Base-by-base conservation (phyloP, 2,888 invertebrate species). In the Pollenia labialis region DNA sequence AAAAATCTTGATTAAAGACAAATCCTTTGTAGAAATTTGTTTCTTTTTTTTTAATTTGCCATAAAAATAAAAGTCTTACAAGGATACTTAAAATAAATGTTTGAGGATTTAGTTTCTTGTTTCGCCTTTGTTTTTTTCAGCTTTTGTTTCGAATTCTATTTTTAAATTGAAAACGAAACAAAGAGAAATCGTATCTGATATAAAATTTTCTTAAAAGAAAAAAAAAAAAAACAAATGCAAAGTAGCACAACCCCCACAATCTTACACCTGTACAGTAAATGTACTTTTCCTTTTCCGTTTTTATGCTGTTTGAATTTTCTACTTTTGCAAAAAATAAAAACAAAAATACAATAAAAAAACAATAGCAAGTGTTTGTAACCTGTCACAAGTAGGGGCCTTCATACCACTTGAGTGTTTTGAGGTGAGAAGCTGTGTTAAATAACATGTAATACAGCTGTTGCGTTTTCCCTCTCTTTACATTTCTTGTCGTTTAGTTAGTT, bases 131-230 rank as follows among this genome's bases (percentile, higher is more conserved):
- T 48, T 56, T 18, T 42, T 50, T 0, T 32, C 32, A 32, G 50
- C 50, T 52, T 62, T 60, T 80, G 11, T 64, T 54, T 62, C 18
- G 18, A 62, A 62, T 62, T 75, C 62, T 75, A 75, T 75, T 75
- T 76, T 66, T 18, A 54, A 66, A 23, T n/a, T n/a, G 1, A 62
- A 50, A 62, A 56, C 12, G 14, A 50, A 42, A 18, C 18, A 75
- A 52, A 50, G 3, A 48, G 12, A 48, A 60, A 10, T 10, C 42
- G 18, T 7, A n/a, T 48, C 60, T 32, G 7, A 74, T n/a, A 60
- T 32, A 18, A 44, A n/a, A 14, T 42, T 75, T 75, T 62, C 9
- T 18, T 16, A 23, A 56, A 56, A 56, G 11, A 46, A 6, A 23
- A 54, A n/a, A 46, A 58, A 4, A 4, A 32, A 58, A 62, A 18